phyloP scores from a whole-genome alignment of 2,888 invertebrate genomes.

The Leptopilina drosophilae region DNA sequence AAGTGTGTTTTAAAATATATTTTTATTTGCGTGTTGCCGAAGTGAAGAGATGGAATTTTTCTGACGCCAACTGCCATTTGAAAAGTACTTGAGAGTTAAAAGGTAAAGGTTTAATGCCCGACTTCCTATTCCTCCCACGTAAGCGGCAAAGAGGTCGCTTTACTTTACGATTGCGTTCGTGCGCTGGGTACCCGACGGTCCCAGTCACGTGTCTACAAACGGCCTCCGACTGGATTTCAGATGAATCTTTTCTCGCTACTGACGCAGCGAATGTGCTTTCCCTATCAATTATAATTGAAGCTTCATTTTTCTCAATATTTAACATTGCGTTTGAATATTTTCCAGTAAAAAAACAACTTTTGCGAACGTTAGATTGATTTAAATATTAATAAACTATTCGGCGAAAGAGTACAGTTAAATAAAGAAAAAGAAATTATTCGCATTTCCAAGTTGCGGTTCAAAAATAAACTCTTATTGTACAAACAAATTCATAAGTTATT shows the following conservation, averaged over 20 bases:
- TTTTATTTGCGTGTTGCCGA: background rate
- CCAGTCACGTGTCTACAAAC: constrained; percentile 28
- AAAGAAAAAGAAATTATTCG: too few relatives aligned
- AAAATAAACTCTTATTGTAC: too few relatives aligned
- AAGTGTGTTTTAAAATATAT: too few relatives aligned
- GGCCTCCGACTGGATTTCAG: constrained; percentile 31
- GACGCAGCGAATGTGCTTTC: background rate
- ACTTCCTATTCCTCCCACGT: constrained; percentile 73
- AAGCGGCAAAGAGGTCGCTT: constrained; percentile 65
- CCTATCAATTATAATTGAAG: background rate
- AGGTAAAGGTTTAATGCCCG: constrained; percentile 68
- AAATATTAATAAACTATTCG: too few relatives aligned
- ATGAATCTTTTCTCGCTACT: constrained; percentile 12
- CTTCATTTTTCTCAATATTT: too few relatives aligned
- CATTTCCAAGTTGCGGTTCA: too few relatives aligned
- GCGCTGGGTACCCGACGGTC: constrained; percentile 7
- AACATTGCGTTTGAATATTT: too few relatives aligned
- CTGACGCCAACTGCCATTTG: constrained; percentile 2
- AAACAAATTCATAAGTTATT: too few relatives aligned
- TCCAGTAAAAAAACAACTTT: too few relatives aligned
- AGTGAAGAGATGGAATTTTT: background rate
- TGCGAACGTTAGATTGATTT: too few relatives aligned
- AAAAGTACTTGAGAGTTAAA: constrained; percentile 51
- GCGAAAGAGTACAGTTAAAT: too few relatives aligned
- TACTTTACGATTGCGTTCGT: constrained; percentile 47